A percentile compares a stretch with the other conserved stretches of the same genome.
Evolutionary conservation across 2,113 vertebrate species (phyloP).

Genomic region (Otolemur garnettii): DNA sequence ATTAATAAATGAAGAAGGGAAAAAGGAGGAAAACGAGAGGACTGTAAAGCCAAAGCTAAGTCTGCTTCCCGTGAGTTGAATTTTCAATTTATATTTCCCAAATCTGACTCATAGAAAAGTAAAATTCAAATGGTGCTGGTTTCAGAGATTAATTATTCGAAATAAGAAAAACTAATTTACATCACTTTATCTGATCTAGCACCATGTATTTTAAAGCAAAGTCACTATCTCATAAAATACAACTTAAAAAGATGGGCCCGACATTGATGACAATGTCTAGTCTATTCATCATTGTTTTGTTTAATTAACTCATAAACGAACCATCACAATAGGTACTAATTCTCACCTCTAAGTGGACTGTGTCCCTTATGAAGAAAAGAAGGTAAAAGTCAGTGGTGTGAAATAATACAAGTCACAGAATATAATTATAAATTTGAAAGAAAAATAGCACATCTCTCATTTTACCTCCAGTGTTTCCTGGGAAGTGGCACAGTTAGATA

Average conservation of each 20-base stretch:
- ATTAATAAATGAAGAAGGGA: neutral
- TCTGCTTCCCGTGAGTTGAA: conserved; percentile 23
- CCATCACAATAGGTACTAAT: conserved; percentile 36
- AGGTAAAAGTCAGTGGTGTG: conserved; percentile 15
- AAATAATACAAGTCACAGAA: conserved; percentile 31
- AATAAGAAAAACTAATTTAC: conserved; percentile 50
- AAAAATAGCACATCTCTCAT: neutral
- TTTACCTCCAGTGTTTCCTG: neutral
- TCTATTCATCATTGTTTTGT: neutral
- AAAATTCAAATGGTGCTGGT: neutral
- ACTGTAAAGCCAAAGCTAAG: neutral
- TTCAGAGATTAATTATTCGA: conserved; percentile 43
- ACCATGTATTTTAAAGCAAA: conserved; percentile 31
- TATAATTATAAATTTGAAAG: conserved; percentile 40
- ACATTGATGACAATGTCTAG: neutral
- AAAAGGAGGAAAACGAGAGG: neutral
- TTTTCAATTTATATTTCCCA: conserved; percentile 37
- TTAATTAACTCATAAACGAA: conserved; percentile 64
- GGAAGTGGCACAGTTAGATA: neutral
- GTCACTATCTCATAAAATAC: neutral
- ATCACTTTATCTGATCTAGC: neutral
- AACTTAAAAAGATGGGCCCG: conserved; percentile 39
- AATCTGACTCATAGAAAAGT: neutral
- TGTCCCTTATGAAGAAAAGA: conserved; percentile 24
- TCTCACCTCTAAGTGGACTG: conserved; percentile 42